phyloP scores from a whole-genome alignment of 2,888 invertebrate species.

The Thecocarcelia acutangulata region DNA sequence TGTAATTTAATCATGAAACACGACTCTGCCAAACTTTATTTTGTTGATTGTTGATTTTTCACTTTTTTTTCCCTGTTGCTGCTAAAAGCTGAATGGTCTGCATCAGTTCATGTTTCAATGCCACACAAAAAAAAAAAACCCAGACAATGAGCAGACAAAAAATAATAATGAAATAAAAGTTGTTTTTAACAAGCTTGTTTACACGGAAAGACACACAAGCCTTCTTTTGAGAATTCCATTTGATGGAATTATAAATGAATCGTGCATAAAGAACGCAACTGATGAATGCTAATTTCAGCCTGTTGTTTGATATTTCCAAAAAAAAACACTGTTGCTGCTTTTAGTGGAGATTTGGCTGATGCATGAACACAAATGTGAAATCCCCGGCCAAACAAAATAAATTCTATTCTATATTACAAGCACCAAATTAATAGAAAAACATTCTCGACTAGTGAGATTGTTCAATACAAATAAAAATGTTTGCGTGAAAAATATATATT shows the following conservation, averaged over 20 bases:
- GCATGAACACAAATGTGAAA: too few relatives aligned
- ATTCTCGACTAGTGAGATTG: too few relatives aligned
- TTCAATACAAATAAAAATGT: too few relatives aligned
- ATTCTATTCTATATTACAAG: too few relatives aligned
- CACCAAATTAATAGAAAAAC: too few relatives aligned
- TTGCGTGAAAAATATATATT: too few relatives aligned
- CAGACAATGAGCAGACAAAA: slow-evolving; percentile 63
- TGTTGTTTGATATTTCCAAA: slow-evolving; percentile 22
- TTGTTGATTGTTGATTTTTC: slow-evolving; percentile 52
- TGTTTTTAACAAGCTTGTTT: background rate
- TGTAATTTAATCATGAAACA: slow-evolving; percentile 59
- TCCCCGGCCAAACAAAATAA: too few relatives aligned
- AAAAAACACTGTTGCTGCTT: too few relatives aligned
- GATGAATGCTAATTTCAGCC: slow-evolving; percentile 61
- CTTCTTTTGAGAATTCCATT: background rate
- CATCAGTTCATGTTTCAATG: background rate
- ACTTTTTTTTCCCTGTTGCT: slow-evolving; percentile 7
- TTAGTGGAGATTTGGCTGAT: too few relatives aligned
- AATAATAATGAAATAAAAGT: slow-evolving; percentile 47
- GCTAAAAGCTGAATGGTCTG: background rate
- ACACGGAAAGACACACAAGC: background rate
- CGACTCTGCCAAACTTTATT: slow-evolving; percentile 42
- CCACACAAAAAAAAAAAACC: background rate
- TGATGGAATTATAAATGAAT: background rate
- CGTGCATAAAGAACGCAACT: slow-evolving; percentile 31